Evolutionary conservation across 1,140 invertebrate genomes (phyloP).

Genomic region (Odontomachus brunneus): DNA sequence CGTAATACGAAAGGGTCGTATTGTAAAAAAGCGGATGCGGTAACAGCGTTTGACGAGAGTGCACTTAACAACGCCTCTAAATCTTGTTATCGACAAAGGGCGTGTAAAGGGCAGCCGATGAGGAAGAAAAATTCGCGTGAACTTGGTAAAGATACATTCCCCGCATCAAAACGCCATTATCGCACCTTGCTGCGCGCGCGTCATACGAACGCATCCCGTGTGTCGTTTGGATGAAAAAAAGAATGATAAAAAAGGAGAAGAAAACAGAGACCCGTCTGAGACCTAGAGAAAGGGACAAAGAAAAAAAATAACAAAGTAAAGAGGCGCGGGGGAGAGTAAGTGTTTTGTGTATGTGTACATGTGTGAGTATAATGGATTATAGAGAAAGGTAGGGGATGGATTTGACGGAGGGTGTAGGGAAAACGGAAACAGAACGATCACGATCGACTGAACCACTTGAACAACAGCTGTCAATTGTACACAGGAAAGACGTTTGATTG

Average conservation of each 20-base stretch:
- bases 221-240: not conserved
- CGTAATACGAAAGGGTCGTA: not conserved
- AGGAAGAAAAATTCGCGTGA: not conserved
- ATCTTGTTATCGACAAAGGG: not conserved
- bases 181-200: not conserved
- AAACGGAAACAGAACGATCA: constrained; percentile 8
- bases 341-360: not conserved
- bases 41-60: constrained; percentile 30
- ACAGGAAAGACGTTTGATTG: constrained; percentile 6
- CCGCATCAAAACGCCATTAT: constrained; percentile 24
- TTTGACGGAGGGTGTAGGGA: not conserved
- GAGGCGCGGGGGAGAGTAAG: not conserved
- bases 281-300: not conserved
- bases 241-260: too few relatives aligned
- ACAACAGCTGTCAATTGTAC: constrained; percentile 37
- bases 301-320: not conserved
- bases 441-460: constrained; percentile 9
- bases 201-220: constrained; percentile 3
- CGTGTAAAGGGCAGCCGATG: not conserved
- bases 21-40: constrained; percentile 2
- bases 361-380: not conserved
- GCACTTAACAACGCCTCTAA: constrained; percentile 8
- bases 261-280: not conserved
- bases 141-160: not conserved
- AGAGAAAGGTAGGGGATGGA: not conserved